A percentile compares a stretch with the other conserved stretches of the same genome.
Evolutionary conservation across 2,797 vertebrate species (phyloP).

Genomic region (Dermochelys coriacea): DNA sequence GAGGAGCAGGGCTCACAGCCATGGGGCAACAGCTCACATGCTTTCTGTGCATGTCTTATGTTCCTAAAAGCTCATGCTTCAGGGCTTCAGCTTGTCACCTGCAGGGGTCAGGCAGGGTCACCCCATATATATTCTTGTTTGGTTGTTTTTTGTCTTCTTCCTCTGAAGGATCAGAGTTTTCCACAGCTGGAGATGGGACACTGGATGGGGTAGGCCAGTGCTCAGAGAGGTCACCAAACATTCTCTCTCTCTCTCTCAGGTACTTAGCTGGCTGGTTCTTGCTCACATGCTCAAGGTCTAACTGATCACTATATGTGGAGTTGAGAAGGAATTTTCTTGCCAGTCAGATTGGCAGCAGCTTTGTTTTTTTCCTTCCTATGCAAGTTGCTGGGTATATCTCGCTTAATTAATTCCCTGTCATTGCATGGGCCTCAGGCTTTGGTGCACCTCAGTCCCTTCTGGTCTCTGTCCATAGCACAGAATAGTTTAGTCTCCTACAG

Average conservation of each 20-base stretch:
- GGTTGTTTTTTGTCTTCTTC: background rate
- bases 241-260: background rate
- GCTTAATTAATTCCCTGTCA: background rate
- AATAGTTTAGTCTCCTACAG: background rate
- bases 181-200: background rate
- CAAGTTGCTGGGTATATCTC: background rate
- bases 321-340: background rate
- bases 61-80: background rate
- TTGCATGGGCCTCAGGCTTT: background rate
- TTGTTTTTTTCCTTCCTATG: background rate
- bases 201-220: background rate
- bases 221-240: background rate
- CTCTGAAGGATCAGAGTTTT: background rate
- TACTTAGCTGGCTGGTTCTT: background rate
- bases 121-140: background rate
- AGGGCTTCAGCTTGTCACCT: background rate
- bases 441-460: background rate
- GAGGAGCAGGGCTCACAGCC: background rate
- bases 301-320: background rate
- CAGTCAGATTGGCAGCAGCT: background rate
- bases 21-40: no score
- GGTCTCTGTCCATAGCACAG: background rate
- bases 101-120: background rate
- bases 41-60: background rate
- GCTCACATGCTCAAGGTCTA: background rate